Percentiles rank a stretch among this genome's conserved stretches.
Conservation (phyloP, 2,888 invertebrate species). For the Augochlorella aurata region DNA sequence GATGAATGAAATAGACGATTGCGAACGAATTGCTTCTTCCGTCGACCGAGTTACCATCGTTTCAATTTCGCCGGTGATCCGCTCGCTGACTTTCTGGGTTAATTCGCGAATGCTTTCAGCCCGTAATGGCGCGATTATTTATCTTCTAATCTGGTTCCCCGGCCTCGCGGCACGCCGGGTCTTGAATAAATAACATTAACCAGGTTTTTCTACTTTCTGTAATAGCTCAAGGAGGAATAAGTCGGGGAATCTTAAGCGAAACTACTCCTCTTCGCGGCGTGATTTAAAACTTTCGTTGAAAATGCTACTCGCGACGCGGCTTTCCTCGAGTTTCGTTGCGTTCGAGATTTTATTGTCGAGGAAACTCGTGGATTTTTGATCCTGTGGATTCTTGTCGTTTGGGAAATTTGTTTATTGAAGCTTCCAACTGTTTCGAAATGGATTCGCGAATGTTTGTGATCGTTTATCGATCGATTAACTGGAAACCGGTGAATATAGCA, state of each 20-base stretch:
- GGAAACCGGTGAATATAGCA: too few species aligned
- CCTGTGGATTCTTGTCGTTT: not conserved
- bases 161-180: not conserved
- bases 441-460: not conserved
- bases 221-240: not conserved
- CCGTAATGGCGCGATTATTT: slow-evolving; percentile 37
- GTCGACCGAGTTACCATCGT: slow-evolving; percentile 32
- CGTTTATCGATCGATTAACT: too few species aligned
- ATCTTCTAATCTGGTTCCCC: slow-evolving; percentile 30
- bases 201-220: slow-evolving; percentile 5
- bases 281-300: not conserved
- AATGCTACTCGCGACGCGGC: not conserved
- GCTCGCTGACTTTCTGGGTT: slow-evolving; percentile 47
- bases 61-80: slow-evolving; percentile 38
- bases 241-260: slow-evolving; percentile 4
- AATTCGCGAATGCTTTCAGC: slow-evolving; percentile 38
- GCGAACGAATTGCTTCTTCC: slow-evolving; percentile 47
- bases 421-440: not conserved
- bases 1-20: slow-evolving; percentile 41
- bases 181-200: slow-evolving; percentile 35
- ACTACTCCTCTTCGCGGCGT: not conserved
- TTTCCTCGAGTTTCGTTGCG: not conserved
- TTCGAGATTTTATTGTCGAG: not conserved
- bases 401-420: too few species aligned
- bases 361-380: not conserved